Percentiles rank a stretch among this genome's conserved stretches.
Evolutionary conservation across 2,113 vertebrate species (phyloP).

Genomic region (Psilopsiagon aurifrons): DNA sequence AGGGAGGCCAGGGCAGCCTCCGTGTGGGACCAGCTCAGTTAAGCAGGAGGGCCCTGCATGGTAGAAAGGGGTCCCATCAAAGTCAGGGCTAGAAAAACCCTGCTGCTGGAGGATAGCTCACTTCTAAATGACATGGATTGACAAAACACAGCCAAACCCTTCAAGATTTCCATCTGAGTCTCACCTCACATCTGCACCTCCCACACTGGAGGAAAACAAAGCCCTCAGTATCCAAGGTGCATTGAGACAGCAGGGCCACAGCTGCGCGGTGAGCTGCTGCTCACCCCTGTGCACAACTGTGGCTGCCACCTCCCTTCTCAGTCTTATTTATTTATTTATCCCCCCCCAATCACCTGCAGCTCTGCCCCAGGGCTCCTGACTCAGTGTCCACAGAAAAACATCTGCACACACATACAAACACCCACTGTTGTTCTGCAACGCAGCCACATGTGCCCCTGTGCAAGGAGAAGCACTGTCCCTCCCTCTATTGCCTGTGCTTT

Average conservation of each 20-base stretch:
- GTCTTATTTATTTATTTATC: background rate
- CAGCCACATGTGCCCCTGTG: rapidly evolving
- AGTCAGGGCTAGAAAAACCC: background rate
- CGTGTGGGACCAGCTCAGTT: rapidly evolving
- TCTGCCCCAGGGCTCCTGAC: background rate
- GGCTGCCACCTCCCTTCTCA: background rate
- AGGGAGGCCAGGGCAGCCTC: background rate
- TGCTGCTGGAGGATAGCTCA: background rate
- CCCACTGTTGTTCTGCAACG: rapidly evolving
- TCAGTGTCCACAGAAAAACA: background rate
- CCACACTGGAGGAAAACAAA: background rate
- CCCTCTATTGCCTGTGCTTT: background rate
- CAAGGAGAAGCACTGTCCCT: background rate
- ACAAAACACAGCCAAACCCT: background rate
- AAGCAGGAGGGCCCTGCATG: rapidly evolving
- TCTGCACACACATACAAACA: rapidly evolving
- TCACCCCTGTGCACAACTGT: background rate
- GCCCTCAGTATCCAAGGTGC: background rate
- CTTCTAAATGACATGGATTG: background rate
- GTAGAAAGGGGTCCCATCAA: background rate
- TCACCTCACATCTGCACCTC: background rate
- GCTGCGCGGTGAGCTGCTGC: rapidly evolving
- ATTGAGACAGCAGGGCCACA: background rate
- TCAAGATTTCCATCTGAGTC: background rate
- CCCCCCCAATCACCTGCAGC: background rate